Conservation (phyloP, 2,888 invertebrate species). For the Meiosimyza platycephala region DNA sequence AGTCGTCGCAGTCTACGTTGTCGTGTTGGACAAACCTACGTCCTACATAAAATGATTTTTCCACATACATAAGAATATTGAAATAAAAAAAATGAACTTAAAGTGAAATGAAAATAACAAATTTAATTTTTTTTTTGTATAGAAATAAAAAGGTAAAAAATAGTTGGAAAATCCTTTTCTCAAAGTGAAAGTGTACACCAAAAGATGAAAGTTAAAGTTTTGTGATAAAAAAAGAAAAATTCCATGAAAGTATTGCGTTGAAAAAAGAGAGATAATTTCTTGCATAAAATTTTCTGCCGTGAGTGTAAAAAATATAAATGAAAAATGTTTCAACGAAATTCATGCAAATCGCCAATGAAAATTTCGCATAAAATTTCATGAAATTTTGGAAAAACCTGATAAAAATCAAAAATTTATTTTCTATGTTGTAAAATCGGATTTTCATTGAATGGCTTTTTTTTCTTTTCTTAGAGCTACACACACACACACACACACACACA, state of each 20-base stretch:
- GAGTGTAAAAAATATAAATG: neutral
- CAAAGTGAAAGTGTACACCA: neutral
- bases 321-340: neutral
- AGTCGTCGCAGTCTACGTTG: slow-evolving; percentile 11
- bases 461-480: too few species aligned
- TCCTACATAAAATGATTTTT: slow-evolving; percentile 29
- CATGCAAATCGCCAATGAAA: neutral
- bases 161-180: neutral
- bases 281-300: neutral
- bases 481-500: too few species aligned
- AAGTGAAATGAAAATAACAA: neutral
- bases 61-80: slow-evolving; percentile 22
- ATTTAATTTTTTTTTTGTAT: neutral
- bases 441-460: too few species aligned
- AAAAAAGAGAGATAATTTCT: neutral
- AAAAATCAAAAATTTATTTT: neutral
- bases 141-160: neutral
- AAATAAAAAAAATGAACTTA: neutral
- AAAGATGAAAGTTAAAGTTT: neutral
- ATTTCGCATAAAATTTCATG: neutral
- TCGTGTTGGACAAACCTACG: slow-evolving; percentile 40
- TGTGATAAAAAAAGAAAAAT: neutral
- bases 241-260: neutral
- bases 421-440: neutral
- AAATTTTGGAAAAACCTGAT: neutral